Evolutionary conservation across 2,888 invertebrate genomes (phyloP).

Genomic region (Alentia gelatinosa): DNA sequence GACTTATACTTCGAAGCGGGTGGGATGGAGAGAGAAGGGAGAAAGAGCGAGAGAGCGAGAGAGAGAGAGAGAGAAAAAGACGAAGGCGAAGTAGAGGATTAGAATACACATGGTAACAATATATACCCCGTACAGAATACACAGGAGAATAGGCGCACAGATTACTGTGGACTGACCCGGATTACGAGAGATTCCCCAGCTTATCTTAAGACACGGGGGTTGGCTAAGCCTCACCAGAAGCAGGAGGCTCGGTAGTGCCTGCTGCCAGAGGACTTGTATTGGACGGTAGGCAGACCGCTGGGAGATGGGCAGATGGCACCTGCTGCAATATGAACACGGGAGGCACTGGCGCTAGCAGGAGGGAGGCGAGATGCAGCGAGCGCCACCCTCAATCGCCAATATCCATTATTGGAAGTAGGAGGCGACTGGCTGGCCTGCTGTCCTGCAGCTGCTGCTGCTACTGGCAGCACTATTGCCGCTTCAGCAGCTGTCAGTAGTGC

Average conservation of each 20-base stretch:
- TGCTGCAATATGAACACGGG: background rate
- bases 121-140: no score
- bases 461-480: background rate
- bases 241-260: background rate
- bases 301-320: background rate
- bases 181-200: background rate
- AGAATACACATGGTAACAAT: background rate
- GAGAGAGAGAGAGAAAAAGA: background rate
- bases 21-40: background rate
- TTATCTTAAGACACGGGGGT: no score
- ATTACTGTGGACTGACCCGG: no score
- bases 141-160: no score
- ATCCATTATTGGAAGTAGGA: background rate
- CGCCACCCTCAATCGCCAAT: background rate
- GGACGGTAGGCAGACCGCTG: background rate
- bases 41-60: background rate
- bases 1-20: background rate
- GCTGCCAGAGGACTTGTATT: background rate
- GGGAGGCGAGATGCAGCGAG: background rate
- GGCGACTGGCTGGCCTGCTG: background rate
- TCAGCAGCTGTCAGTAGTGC: background rate
- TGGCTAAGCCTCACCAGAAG: background rate
- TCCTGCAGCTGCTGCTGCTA: background rate
- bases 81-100: background rate
- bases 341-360: background rate